Percentiles rank a stretch among this genome's conserved stretches.
phyloP scores from a whole-genome alignment of 2,113 vertebrate species.

The Athene noctua region DNA sequence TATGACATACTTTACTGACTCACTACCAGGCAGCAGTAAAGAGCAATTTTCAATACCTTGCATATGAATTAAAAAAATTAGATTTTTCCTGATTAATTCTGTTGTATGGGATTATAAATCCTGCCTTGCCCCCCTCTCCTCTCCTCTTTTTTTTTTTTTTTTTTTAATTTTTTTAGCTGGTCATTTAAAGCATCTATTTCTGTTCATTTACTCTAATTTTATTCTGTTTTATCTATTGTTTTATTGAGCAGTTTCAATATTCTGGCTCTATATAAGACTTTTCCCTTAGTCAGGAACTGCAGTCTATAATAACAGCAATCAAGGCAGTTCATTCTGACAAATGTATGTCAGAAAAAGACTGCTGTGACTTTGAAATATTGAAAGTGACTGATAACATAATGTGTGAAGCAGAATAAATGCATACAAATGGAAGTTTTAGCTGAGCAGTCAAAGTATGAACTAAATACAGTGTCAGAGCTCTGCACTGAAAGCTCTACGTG shows the following conservation, averaged over 20 bases:
- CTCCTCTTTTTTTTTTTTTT: background rate
- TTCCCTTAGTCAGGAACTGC: slow-evolving; percentile 58
- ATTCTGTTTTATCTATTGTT: slow-evolving; percentile 56
- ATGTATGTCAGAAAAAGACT: slow-evolving; percentile 72
- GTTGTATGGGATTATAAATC: slow-evolving; percentile 28
- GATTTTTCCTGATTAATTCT: slow-evolving; percentile 6
- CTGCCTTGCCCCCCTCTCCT: background rate
- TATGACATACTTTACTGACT: background rate
- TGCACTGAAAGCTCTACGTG: slow-evolving; percentile 34
- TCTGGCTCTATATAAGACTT: slow-evolving; percentile 43
- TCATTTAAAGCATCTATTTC: slow-evolving; percentile 34
- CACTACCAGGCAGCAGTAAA: background rate
- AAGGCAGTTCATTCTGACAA: slow-evolving; percentile 74
- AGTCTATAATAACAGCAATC: slow-evolving; percentile 75
- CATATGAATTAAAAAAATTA: background rate
- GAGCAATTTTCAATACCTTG: background rate
- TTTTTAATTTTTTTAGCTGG: background rate
- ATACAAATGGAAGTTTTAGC: slow-evolving; percentile 76
- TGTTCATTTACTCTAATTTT: slow-evolving; percentile 55
- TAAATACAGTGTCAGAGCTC: slow-evolving; percentile 61
- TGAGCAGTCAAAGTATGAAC: slow-evolving; percentile 70
- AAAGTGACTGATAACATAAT: slow-evolving; percentile 80
- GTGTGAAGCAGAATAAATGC: slow-evolving; percentile 77
- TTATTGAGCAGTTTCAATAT: slow-evolving; percentile 63
- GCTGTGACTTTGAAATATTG: slow-evolving; percentile 78